Evolutionary conservation across 2,113 vertebrate species (phyloP).

Genomic region (Maccullochella peelii): DNA sequence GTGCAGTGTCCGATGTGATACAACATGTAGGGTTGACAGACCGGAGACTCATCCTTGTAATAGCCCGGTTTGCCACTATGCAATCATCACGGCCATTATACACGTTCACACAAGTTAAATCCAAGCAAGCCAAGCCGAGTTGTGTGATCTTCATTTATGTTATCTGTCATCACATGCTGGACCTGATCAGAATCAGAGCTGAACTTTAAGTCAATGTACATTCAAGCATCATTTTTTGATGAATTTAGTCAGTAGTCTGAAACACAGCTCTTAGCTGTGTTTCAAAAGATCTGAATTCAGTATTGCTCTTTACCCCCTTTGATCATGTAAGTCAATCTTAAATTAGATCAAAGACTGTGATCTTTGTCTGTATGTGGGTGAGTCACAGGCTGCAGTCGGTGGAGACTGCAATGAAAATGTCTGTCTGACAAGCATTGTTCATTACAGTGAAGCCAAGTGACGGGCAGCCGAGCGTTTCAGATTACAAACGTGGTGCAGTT

Average conservation of each 20-base stretch:
- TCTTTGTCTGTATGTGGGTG: slow-evolving; percentile 6
- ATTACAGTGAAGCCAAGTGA: slow-evolving; percentile 29
- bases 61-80: slow-evolving; percentile 52
- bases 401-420: slow-evolving; percentile 10
- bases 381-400: slow-evolving; percentile 15
- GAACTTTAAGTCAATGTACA: background rate
- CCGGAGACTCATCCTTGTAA: slow-evolving; percentile 59
- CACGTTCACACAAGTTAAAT: slow-evolving; percentile 46
- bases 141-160: slow-evolving; percentile 35
- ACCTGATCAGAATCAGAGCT: slow-evolving; percentile 18
- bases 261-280: background rate
- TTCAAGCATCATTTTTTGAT: background rate
- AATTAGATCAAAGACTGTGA: slow-evolving; percentile 23
- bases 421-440: slow-evolving; percentile 29
- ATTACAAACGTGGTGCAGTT: slow-evolving; percentile 40
- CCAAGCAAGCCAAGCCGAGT: background rate
- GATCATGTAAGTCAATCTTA: slow-evolving; percentile 6
- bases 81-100: slow-evolving; percentile 46
- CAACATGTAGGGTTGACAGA: slow-evolving; percentile 59
- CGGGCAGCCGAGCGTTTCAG: slow-evolving; percentile 51
- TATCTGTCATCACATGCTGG: slow-evolving; percentile 38
- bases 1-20: slow-evolving; percentile 44
- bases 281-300: background rate
- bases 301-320: background rate
- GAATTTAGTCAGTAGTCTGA: background rate